A percentile compares a stretch with the other conserved stretches of the same genome.
Evolutionary conservation across 2,113 vertebrate genomes (phyloP).

Genomic region (Verasper variegatus): DNA sequence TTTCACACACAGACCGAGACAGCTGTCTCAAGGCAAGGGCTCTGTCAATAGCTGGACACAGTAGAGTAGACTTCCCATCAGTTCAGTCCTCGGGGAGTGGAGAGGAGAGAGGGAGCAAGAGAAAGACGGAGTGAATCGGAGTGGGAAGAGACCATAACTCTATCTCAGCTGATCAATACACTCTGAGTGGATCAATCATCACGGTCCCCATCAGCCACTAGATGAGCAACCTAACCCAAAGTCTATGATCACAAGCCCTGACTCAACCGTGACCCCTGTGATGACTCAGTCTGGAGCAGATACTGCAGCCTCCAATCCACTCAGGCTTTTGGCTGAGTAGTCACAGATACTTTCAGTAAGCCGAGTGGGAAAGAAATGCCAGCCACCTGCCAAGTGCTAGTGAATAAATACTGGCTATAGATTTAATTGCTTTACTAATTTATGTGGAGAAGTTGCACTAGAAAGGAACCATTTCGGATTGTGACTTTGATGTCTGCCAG

Average conservation of each 20-base stretch:
- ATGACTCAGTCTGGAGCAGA: slow-evolving; percentile 41
- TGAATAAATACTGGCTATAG: slow-evolving; percentile 5
- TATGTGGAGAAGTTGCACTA: background rate
- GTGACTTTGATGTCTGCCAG: background rate
- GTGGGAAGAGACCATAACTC: slow-evolving; percentile 57
- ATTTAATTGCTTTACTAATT: slow-evolving; percentile 6
- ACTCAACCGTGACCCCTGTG: slow-evolving; percentile 35
- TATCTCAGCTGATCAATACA: slow-evolving; percentile 68
- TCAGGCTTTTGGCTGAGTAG: slow-evolving; percentile 24
- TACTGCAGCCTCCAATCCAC: slow-evolving; percentile 19
- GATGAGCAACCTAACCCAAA: slow-evolving; percentile 58
- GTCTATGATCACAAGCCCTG: slow-evolving; percentile 20
- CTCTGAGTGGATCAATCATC: slow-evolving; percentile 61
- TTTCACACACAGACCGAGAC: slow-evolving; percentile 25
- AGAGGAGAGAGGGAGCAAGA: slow-evolving; percentile 10
- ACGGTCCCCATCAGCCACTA: slow-evolving; percentile 39
- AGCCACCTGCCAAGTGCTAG: slow-evolving; percentile 17
- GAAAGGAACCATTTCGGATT: background rate
- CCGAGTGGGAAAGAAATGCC: background rate
- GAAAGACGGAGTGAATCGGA: slow-evolving; percentile 36
- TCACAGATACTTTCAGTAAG: slow-evolving; percentile 15
- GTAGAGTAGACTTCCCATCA: slow-evolving; percentile 53
- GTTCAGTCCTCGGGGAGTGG: slow-evolving; percentile 29
- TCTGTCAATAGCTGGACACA: slow-evolving; percentile 46
- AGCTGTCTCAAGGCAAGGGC: slow-evolving; percentile 27